Evolutionary conservation across 2,113 vertebrate genomes (phyloP), one percentile per base, ranked within the genome.

Genomic region (Limanda limanda): DNA sequence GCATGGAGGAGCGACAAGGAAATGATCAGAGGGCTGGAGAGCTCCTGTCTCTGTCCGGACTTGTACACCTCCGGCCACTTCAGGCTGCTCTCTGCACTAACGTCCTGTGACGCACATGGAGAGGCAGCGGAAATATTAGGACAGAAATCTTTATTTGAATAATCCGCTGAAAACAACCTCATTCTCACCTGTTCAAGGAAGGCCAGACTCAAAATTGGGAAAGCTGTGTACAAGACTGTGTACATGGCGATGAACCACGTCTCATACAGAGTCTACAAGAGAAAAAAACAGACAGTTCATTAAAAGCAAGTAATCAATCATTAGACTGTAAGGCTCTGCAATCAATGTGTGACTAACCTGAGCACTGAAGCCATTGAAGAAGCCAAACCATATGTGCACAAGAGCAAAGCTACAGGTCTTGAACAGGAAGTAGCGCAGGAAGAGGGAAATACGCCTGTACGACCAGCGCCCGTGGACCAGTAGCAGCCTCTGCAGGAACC

Each of bases 391-490:
- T 82, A 97, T 37, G 72, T 98, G 96, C 3, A 91, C 94, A 35
- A 96, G 84, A 82, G 95, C 94, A 85, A 95, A 95, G 15, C 96
- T 88, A 4, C 94, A 94, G 1, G 96, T 98, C 91, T 99, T 99
- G 90, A 95, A 98, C 82, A 99, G 88, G 92, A 97, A 99, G 90
- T 90, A 97, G 1, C 91, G 92, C 8, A 99, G 94, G 87, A 98
- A 98, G 83, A 94, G 88, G 92, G 95, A 95, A 86, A 97, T 82
- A 0, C 97, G 96, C 14, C 94, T 51, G 58, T 98, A 98, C 0
- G 96, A 96, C 97, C 97, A 99, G 62, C 95, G 96, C 0, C 98
- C 97, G 0, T 99, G 97, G 21, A 99, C 87, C 8, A 99, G 88
- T 25, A 99, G 94, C 42, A 98, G 94, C 25, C 91, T 95, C 83